A percentile compares a stretch with the other conserved stretches of the same genome.
phyloP scores from a whole-genome alignment of 1,140 invertebrate species.

The Protaetia brevitarsis region DNA sequence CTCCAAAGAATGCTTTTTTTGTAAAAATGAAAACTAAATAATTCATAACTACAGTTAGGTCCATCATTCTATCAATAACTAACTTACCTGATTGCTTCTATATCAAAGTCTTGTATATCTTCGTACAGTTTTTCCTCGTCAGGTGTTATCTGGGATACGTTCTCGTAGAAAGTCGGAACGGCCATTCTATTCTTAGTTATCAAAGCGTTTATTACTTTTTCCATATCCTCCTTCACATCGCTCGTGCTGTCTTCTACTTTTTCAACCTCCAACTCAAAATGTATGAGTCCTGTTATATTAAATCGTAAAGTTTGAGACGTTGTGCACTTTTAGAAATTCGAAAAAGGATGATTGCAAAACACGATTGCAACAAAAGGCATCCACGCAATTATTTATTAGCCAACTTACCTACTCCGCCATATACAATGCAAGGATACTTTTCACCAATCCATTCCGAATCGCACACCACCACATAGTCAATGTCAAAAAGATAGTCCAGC shows the following conservation, averaged over 20 bases:
- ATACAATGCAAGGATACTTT: slow-evolving; percentile 44
- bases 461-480: slow-evolving; percentile 41
- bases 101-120: slow-evolving; percentile 42
- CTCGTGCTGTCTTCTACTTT: slow-evolving; percentile 36
- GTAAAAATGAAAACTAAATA: background rate
- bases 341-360: background rate
- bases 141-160: slow-evolving; percentile 45
- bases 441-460: slow-evolving; percentile 46
- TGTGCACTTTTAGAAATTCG: too few species aligned
- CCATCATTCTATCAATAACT: too few species aligned
- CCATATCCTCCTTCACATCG: slow-evolving; percentile 40
- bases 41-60: background rate
- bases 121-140: slow-evolving; percentile 47
- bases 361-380: too few species aligned
- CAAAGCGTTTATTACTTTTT: slow-evolving; percentile 37
- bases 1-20: background rate
- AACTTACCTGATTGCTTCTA: slow-evolving; percentile 42
- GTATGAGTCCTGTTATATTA: slow-evolving; percentile 33
- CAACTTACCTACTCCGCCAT: slow-evolving; percentile 42
- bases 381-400: too few species aligned
- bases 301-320: background rate
- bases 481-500: slow-evolving; percentile 39
- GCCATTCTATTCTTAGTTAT: slow-evolving; percentile 36
- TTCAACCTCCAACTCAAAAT: slow-evolving; percentile 39
- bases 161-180: slow-evolving; percentile 39